Conservation (phyloP, 2,113 vertebrate genomes). For the Cyprinodon variegatus region DNA sequence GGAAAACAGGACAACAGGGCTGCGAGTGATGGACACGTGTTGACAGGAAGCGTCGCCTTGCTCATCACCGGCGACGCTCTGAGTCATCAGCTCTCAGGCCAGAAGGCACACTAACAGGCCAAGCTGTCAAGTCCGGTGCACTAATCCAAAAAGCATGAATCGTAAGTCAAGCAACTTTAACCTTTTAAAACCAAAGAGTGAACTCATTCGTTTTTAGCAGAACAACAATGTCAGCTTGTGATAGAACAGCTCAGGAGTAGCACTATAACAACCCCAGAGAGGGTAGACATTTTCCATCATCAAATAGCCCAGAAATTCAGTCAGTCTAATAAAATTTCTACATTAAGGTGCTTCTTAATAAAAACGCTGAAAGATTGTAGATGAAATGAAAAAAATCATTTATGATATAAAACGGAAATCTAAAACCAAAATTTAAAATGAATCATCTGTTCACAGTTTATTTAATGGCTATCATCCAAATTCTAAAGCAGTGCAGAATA, state of each 20-base stretch:
- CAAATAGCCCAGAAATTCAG: no score
- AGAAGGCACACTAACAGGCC: slow-evolving; percentile 66
- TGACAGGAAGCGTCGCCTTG: slow-evolving; percentile 61
- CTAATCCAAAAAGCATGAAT: slow-evolving; percentile 17
- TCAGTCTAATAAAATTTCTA: no score
- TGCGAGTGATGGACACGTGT: slow-evolving; percentile 61
- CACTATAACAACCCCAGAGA: not conserved
- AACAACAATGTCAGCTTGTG: slow-evolving; percentile 34
- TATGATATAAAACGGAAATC: not conserved
- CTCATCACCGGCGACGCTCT: slow-evolving; percentile 49
- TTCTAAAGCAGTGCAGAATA: not conserved
- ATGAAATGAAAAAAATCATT: not conserved
- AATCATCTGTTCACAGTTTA: not conserved
- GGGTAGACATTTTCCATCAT: no score
- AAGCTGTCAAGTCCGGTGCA: slow-evolving; percentile 47
- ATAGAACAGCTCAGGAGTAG: not conserved
- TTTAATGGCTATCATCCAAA: not conserved
- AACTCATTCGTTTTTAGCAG: slow-evolving; percentile 11
- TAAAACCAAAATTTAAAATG: no score
- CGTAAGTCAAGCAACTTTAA: slow-evolving; percentile 32
- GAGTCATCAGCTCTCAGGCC: slow-evolving; percentile 50
- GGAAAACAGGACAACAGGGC: slow-evolving; percentile 57
- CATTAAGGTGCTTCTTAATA: no score
- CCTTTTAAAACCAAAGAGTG: slow-evolving; percentile 31
- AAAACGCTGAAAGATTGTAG: no score